These are phyloP conservation scores for Cryptomyrus ogoouensis DNA, from an alignment of 2,113 vertebrate genomes.

Conservation along the genomic window DNA sequence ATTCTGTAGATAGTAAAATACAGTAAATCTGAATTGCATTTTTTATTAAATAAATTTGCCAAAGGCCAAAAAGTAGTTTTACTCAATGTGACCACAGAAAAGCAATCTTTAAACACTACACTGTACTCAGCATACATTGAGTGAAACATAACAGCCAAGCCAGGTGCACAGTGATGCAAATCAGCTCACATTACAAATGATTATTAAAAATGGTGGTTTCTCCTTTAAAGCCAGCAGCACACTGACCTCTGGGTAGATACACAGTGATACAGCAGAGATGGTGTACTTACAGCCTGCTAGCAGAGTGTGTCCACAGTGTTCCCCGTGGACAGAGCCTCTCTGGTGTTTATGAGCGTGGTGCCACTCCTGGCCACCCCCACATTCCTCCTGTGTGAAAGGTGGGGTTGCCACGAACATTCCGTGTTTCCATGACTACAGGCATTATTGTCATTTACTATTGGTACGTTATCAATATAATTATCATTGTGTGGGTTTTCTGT, in stretches of 20 bases:
- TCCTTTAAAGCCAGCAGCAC: background rate
- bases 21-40: no score
- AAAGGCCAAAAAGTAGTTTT: background rate
- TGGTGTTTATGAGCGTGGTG: background rate
- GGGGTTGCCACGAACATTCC: background rate
- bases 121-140: background rate
- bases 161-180: background rate
- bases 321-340: background rate
- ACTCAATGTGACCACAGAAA: background rate
- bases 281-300: background rate
- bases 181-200: background rate
- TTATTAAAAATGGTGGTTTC: background rate
- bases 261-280: background rate
- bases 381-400: background rate
- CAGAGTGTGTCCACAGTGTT: background rate
- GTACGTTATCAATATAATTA: background rate
- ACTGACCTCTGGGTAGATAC: background rate
- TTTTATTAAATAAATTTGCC: background rate
- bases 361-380: background rate
- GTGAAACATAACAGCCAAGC: background rate
- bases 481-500: background rate
- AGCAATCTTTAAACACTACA: background rate
- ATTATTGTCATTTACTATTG: background rate
- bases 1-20: background rate
- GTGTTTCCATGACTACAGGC: background rate